Evolutionary conservation across 2,797 vertebrate genomes (phyloP).

Genomic region (Apogon hyalosoma): DNA sequence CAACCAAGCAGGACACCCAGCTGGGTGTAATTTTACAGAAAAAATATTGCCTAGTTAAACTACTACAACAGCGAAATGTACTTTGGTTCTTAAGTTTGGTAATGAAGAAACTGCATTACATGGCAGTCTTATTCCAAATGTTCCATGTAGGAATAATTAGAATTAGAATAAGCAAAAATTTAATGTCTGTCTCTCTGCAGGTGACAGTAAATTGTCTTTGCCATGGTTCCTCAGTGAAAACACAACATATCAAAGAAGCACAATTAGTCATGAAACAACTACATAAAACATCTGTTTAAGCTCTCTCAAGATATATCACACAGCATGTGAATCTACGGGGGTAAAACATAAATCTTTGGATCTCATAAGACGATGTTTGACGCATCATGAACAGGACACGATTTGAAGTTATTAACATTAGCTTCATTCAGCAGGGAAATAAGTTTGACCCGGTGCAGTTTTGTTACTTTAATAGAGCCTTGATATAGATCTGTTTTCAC

Average conservation of each 20-base stretch:
- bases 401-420: slow-evolving; percentile 51
- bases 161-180: slow-evolving; percentile 76
- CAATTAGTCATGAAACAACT: slow-evolving; percentile 68
- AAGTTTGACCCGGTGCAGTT: slow-evolving; percentile 64
- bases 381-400: slow-evolving; percentile 35
- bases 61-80: slow-evolving; percentile 70
- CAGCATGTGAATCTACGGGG: slow-evolving; percentile 58
- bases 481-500: slow-evolving; percentile 75
- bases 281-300: slow-evolving; percentile 64
- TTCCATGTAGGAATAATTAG: slow-evolving; percentile 82
- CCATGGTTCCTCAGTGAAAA: slow-evolving; percentile 76
- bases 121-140: slow-evolving; percentile 77
- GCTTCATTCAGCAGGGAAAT: slow-evolving; percentile 63
- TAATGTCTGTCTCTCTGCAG: slow-evolving; percentile 81
- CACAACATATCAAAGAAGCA: slow-evolving; percentile 67
- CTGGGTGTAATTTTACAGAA: slow-evolving; percentile 71
- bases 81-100: slow-evolving; percentile 74
- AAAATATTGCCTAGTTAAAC: slow-evolving; percentile 76
- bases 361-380: slow-evolving; percentile 58
- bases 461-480: slow-evolving; percentile 48
- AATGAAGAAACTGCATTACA: slow-evolving; percentile 78
- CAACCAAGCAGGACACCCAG: slow-evolving; percentile 71
- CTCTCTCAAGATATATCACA: slow-evolving; percentile 44
- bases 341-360: slow-evolving; percentile 61
- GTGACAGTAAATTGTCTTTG: slow-evolving; percentile 79